Conservation (phyloP, 2,888 invertebrate species). For the Melinaea menophilus region DNA sequence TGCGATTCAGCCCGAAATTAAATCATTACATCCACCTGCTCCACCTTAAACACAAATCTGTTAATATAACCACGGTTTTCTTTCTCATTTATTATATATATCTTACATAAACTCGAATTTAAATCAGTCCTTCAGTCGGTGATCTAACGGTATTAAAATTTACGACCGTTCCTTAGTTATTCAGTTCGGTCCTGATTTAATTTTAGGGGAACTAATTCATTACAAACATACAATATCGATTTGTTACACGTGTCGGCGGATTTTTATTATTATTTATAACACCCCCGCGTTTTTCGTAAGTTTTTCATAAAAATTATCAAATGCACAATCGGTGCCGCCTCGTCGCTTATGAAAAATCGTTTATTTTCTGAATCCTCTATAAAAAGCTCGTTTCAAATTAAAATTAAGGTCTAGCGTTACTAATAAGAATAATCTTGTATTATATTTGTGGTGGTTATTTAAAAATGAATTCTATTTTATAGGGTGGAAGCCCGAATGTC, state of each 20-base stretch:
- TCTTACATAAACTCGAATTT: not conserved
- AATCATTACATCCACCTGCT: slow-evolving; percentile 68
- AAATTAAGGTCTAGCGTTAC: slow-evolving; percentile 75
- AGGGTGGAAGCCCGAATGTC: slow-evolving; percentile 38
- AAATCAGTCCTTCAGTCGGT: slow-evolving; percentile 14
- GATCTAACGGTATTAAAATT: slow-evolving; percentile 26
- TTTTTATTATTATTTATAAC: slow-evolving; percentile 66
- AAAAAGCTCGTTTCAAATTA: slow-evolving; percentile 77
- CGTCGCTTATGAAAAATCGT: slow-evolving; percentile 76
- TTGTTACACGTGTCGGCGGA: slow-evolving; percentile 69
- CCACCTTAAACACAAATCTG: slow-evolving; percentile 44
- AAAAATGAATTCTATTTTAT: slow-evolving; percentile 43
- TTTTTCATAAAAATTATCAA: slow-evolving; percentile 56
- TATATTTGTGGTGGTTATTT: slow-evolving; percentile 35
- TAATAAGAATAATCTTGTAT: slow-evolving; percentile 56
- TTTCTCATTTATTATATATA: slow-evolving; percentile 28
- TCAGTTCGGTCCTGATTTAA: slow-evolving; percentile 24
- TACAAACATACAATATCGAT: slow-evolving; percentile 61
- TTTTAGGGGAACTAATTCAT: slow-evolving; percentile 33
- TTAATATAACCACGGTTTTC: slow-evolving; percentile 34
- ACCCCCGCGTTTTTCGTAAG: slow-evolving; percentile 62
- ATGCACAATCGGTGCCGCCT: slow-evolving; percentile 74
- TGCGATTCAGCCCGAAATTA: slow-evolving; percentile 59
- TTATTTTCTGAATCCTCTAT: slow-evolving; percentile 70
- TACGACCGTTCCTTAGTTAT: slow-evolving; percentile 20